Conservation (phyloP, 2,797 vertebrate species). For the Syngnathus acus region DNA sequence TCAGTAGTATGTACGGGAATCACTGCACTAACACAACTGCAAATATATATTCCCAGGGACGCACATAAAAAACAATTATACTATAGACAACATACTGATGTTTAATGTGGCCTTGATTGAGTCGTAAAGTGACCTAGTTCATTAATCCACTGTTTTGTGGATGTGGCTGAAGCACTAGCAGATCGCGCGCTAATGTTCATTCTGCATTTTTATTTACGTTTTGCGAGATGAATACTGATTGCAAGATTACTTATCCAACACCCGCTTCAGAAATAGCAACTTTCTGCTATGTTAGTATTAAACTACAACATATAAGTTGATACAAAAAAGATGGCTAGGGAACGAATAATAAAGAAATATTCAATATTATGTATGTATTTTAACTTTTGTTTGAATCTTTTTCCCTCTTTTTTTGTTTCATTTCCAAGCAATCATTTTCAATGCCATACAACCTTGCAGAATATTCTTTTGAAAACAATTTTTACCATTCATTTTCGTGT, state of each 20-base stretch:
- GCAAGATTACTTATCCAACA: background rate
- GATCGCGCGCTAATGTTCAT: background rate
- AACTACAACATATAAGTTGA: too few relatives aligned
- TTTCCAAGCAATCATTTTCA: too few relatives aligned
- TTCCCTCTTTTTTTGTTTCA: too few relatives aligned
- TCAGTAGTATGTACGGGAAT: conserved; percentile 5
- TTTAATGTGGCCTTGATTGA: background rate
- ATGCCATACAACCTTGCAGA: too few relatives aligned
- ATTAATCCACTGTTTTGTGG: background rate
- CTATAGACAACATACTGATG: background rate
- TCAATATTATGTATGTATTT: too few relatives aligned
- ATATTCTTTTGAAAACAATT: too few relatives aligned
- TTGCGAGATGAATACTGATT: background rate
- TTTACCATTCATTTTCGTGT: background rate
- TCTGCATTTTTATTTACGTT: background rate
- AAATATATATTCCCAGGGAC: background rate
- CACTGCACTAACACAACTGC: background rate
- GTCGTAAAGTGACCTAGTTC: background rate
- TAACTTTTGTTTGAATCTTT: too few relatives aligned
- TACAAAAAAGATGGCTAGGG: too few relatives aligned
- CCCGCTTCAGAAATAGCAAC: too few relatives aligned
- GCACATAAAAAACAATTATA: background rate
- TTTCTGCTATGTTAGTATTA: too few relatives aligned
- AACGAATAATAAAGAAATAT: too few relatives aligned
- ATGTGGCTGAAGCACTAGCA: background rate